Base-by-base conservation (phyloP, 2,797 vertebrate species). In the Acomys russatus region DNA sequence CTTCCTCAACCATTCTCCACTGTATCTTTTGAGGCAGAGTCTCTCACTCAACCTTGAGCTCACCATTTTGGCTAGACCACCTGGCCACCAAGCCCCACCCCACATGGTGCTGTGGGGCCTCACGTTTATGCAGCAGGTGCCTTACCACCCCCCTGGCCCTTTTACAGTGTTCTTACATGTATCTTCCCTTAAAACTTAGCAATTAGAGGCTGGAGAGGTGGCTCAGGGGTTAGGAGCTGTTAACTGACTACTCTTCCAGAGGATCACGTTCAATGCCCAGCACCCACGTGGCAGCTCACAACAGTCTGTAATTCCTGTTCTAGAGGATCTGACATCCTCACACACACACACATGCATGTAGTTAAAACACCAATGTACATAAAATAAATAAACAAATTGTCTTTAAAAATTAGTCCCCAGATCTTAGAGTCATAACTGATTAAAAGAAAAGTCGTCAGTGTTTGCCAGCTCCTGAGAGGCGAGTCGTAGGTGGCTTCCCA, bases 401-500 rank as follows among this genome's bases (percentile, higher is more conserved):
- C 4, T 44, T 44, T 44, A 44, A 44, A 44, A 44, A 44, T 44
- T 44, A 68, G 71, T n/a, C 30, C 38, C 79, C 54, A 66, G 90
- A 54, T 49, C 35, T 38, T 10, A 51, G 0, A 68, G 38, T 77
- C 84, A n/a, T 68, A 54, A 70, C 9, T 87, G 49, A 17, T 51
- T 64, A 49, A 51, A 66, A 59, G 54, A 56, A 76, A 89, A 23
- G 25, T 80, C 85, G 18, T n/a, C 56, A 78, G 3, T 4, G 20
- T 73, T 59, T 56, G 51, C 8, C 4, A 63, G 10, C 38, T 82
- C 28, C 78, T 9, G 6, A 82, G 86, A 63, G 59, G 2, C 1
- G 0, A 20, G 9, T 30, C 22, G 12, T 4, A 3, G 49, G 11
- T 17, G 2, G 9, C 20, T 54, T 28, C 28, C 73, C 28, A 0